Conservation (phyloP, 1,140 invertebrate species). For the Dryas iulia region DNA sequence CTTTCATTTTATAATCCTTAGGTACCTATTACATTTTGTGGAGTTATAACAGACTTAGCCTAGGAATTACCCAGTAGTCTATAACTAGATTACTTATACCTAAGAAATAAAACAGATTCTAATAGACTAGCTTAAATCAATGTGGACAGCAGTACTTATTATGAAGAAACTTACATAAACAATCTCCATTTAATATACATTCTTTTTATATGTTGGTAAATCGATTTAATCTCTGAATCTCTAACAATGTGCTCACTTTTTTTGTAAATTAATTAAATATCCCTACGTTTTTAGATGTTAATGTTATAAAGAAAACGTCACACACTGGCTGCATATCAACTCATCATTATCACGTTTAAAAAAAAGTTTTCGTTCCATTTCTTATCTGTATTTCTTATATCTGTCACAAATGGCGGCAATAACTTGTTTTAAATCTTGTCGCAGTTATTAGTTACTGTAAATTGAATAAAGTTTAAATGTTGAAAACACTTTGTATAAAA, state of each 20-base stretch:
- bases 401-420: neutral
- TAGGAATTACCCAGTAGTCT: conserved; percentile 14
- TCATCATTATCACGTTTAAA: neutral
- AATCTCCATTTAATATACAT: neutral
- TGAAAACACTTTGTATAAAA: neutral
- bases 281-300: too few relatives aligned
- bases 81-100: conserved; percentile 12
- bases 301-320: neutral
- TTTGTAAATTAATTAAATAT: too few relatives aligned
- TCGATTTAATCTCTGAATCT: neutral
- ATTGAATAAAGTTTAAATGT: neutral
- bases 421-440: neutral
- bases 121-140: conserved; percentile 31
- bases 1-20: conserved; percentile 25
- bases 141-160: neutral
- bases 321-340: neutral
- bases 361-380: neutral
- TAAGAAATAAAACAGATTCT: conserved; percentile 27
- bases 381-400: neutral
- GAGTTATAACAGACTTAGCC: conserved; percentile 4
- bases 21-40: conserved; percentile 14
- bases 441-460: neutral
- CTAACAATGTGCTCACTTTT: neutral
- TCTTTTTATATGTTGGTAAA: neutral
- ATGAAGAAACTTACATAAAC: neutral